Percentiles rank a stretch among this genome's conserved stretches.
phyloP scores from a whole-genome alignment of 2,797 vertebrate genomes.

The Leontocebus nigricollis region DNA sequence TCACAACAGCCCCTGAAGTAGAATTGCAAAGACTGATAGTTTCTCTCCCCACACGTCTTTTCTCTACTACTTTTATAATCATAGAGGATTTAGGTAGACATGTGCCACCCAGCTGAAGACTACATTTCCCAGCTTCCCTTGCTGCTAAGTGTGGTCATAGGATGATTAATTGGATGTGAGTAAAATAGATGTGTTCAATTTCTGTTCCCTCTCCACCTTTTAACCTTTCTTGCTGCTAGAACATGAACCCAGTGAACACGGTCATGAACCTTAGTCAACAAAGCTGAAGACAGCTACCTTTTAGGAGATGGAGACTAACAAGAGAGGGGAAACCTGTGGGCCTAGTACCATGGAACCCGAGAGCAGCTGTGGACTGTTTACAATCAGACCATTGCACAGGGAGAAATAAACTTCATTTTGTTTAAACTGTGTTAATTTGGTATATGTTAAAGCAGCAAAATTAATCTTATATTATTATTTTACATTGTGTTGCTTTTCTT shows the following conservation, averaged over 20 bases:
- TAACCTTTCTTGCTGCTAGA: not conserved
- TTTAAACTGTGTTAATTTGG: not conserved
- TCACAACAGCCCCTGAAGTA: not conserved
- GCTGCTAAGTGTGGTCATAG: not conserved
- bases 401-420: not conserved
- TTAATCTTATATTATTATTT: not conserved
- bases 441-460: not conserved
- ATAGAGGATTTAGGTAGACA: not conserved
- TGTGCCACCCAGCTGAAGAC: not conserved
- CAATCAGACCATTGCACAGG: not conserved
- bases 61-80: not conserved
- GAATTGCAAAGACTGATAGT: not conserved
- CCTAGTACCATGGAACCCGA: not conserved
- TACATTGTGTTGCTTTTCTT: not conserved
- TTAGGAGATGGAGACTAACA: not conserved
- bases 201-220: not conserved
- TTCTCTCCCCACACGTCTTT: not conserved
- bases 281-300: not conserved
- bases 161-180: not conserved
- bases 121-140: not conserved
- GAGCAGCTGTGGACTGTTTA: not conserved
- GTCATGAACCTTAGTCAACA: not conserved
- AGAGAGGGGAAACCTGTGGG: not conserved
- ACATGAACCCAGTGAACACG: too few species aligned
- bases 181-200: not conserved